phyloP scores from a whole-genome alignment of 2,113 vertebrate genomes.

The Merops nubicus region DNA sequence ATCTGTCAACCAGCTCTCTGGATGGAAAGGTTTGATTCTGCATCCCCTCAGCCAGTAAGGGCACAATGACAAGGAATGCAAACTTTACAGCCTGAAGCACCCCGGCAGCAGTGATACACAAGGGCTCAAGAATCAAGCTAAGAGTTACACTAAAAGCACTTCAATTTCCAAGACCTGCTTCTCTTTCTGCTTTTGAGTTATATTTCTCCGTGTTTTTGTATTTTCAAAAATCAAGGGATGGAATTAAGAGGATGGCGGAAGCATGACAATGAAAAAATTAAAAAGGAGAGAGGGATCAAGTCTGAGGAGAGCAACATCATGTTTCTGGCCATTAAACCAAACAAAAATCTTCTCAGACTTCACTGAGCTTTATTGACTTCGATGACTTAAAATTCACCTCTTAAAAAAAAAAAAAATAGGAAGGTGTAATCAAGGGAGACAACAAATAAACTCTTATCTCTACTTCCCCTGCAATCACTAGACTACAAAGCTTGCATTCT shows the following conservation, averaged over 20 bases:
- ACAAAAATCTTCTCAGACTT: background rate
- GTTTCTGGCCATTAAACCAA: background rate
- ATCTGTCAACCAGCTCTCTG: background rate
- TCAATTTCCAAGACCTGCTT: background rate
- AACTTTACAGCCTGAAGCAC: background rate
- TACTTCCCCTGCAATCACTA: background rate
- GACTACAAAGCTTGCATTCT: background rate
- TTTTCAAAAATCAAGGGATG: background rate
- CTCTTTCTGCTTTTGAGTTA: background rate
- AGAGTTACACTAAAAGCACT: background rate
- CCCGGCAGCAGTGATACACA: background rate
- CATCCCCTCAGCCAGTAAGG: rapidly evolving
- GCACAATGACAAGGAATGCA: too few species aligned
- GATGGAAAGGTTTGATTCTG: background rate
- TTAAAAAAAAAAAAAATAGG: background rate
- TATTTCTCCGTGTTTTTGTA: background rate
- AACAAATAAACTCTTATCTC: background rate
- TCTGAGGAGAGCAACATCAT: background rate
- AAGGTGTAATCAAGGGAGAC: background rate
- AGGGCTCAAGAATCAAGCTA: background rate
- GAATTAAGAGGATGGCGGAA: background rate
- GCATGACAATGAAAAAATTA: background rate
- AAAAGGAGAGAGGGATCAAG: background rate
- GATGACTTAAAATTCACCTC: background rate
- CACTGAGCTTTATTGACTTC: background rate